Evolutionary conservation across 2,113 vertebrate species (phyloP).

Genomic region (Puntigrus tetrazona): DNA sequence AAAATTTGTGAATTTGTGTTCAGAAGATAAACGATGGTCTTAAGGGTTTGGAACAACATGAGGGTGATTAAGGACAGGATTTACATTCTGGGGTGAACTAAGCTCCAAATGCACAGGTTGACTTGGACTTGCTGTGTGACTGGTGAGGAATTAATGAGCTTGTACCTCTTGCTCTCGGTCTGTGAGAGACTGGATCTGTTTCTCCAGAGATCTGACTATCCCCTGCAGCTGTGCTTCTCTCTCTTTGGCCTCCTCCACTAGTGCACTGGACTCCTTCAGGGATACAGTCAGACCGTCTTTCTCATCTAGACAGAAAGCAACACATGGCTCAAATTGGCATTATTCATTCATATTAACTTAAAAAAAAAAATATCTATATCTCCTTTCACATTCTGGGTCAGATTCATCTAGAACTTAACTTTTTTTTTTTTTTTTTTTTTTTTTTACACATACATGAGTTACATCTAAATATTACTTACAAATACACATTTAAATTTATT

Average conservation of each 20-base stretch:
- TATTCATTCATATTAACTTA: neutral
- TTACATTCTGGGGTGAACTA: too few relatives aligned
- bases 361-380: too few relatives aligned
- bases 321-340: neutral
- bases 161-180: slow-evolving; percentile 76
- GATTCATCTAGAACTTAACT: too few relatives aligned
- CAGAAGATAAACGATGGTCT: too few relatives aligned
- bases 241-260: slow-evolving; percentile 84
- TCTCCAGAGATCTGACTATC: slow-evolving; percentile 82
- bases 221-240: slow-evolving; percentile 84
- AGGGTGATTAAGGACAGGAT: too few relatives aligned
- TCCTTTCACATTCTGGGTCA: too few relatives aligned
- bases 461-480: too few relatives aligned
- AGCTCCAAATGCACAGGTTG: neutral
- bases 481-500: too few relatives aligned
- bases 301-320: slow-evolving; percentile 78
- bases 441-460: too few relatives aligned
- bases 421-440: too few relatives aligned
- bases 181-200: slow-evolving; percentile 81
- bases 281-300: slow-evolving; percentile 87
- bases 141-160: neutral
- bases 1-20: too few relatives aligned
- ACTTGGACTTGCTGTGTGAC: neutral
- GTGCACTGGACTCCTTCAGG: slow-evolving; percentile 82
- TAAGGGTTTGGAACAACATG: too few relatives aligned